These are phyloP conservation scores for Anadara kagoshimensis DNA, from an alignment of 1,140 invertebrate genomes.

Conservation along the genomic window DNA sequence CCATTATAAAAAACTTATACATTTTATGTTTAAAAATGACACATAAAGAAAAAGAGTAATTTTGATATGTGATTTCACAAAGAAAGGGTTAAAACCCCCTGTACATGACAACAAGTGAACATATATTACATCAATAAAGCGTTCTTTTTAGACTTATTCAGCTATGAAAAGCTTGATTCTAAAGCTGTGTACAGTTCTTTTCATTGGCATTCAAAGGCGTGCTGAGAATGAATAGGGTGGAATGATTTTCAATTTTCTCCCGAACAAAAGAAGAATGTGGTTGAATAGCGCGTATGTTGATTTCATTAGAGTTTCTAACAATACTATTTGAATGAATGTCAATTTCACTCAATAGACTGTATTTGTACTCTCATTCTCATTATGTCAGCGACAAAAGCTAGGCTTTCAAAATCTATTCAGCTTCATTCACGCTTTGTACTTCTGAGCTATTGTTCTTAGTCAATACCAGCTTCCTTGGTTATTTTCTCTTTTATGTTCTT, in stretches of 20 bases:
- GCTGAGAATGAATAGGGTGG: constrained; percentile 54
- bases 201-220: constrained; percentile 42
- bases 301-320: constrained; percentile 67
- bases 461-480: constrained; percentile 74
- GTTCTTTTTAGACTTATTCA: constrained; percentile 53
- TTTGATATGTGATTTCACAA: constrained; percentile 43
- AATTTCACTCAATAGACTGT: constrained; percentile 61
- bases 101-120: constrained; percentile 30
- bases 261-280: constrained; percentile 65
- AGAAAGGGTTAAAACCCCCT: constrained; percentile 38
- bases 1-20: too few relatives aligned
- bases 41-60: constrained; percentile 23
- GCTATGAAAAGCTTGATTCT: constrained; percentile 58
- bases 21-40: constrained; percentile 3
- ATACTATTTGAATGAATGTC: constrained; percentile 62
- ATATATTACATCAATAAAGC: constrained; percentile 37
- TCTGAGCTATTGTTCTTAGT: constrained; percentile 44
- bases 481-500: constrained; percentile 54
- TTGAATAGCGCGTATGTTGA: constrained; percentile 64
- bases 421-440: constrained; percentile 46
- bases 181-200: constrained; percentile 44
- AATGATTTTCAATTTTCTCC: constrained; percentile 72
- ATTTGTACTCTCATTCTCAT: constrained; percentile 71
- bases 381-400: constrained; percentile 61
- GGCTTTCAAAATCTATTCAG: constrained; percentile 72